These are phyloP conservation scores for Salminus brasiliensis DNA, from an alignment of 2,113 vertebrate species.

Conservation along the genomic window DNA sequence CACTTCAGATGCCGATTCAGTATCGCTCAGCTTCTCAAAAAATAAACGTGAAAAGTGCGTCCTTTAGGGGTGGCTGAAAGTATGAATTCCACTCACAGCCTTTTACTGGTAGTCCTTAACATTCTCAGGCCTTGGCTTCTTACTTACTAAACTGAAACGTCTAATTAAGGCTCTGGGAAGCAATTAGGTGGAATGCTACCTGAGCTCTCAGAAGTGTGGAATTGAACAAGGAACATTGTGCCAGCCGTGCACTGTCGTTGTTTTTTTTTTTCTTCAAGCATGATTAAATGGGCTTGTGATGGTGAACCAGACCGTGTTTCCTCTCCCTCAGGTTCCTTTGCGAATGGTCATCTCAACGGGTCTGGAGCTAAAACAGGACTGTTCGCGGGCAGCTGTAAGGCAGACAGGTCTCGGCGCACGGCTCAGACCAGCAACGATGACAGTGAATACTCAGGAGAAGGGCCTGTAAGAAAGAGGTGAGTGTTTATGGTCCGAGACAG, in stretches of 20 bases:
- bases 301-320: not conserved
- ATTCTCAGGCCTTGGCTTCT: not conserved
- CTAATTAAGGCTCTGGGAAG: not conserved
- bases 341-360: constrained; percentile 90
- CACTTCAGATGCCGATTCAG: no score
- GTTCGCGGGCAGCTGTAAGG: constrained; percentile 76
- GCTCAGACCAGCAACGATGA: constrained; percentile 86
- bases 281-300: not conserved
- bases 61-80: no score
- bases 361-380: constrained; percentile 86
- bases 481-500: constrained; percentile 38
- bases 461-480: constrained; percentile 94
- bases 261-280: no score
- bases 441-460: constrained; percentile 90
- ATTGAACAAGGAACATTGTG: not conserved
- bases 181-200: not conserved
- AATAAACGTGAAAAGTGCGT: no score
- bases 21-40: no score
- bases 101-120: not conserved
- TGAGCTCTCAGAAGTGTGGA: not conserved
- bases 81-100: no score
- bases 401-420: constrained; percentile 84
- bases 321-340: constrained; percentile 83
- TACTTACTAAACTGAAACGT: not conserved
- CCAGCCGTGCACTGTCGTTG: not conserved